These are phyloP conservation scores for Xenops minutus DNA, from an alignment of 2,797 vertebrate species.

Conservation along the genomic window DNA sequence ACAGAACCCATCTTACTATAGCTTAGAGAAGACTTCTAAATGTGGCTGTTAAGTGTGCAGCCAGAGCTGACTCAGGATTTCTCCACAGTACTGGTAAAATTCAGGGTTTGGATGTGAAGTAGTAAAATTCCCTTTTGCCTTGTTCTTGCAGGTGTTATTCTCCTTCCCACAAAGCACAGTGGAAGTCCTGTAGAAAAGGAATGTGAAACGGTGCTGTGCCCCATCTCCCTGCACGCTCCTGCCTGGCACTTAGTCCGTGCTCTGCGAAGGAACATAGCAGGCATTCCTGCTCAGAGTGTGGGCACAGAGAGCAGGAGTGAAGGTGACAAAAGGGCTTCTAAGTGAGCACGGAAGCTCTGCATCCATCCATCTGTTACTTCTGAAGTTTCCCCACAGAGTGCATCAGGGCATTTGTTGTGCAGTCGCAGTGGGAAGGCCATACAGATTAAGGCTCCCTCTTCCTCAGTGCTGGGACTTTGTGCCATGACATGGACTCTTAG, in stretches of 20 bases:
- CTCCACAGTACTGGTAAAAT: background rate
- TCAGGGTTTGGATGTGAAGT: background rate
- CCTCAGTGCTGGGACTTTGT: background rate
- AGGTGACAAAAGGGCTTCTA: background rate
- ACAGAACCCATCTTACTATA: background rate
- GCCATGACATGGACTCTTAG: background rate
- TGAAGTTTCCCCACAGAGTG: background rate
- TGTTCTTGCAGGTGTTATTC: background rate
- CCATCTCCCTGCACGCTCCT: background rate
- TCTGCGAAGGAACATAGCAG: background rate
- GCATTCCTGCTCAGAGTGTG: rapidly evolving
- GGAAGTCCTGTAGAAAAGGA: background rate
- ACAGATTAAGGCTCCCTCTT: background rate
- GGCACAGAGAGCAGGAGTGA: background rate
- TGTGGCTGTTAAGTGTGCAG: background rate
- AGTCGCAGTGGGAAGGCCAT: background rate
- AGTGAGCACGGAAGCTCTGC: background rate
- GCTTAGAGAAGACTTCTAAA: background rate
- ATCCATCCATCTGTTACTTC: background rate
- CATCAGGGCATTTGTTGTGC: background rate
- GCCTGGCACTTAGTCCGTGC: rapidly evolving
- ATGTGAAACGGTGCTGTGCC: background rate
- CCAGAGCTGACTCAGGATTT: background rate
- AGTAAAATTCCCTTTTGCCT: background rate
- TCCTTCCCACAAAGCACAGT: background rate